Conservation (phyloP, 2,888 invertebrate species). For the Nebria salina region DNA sequence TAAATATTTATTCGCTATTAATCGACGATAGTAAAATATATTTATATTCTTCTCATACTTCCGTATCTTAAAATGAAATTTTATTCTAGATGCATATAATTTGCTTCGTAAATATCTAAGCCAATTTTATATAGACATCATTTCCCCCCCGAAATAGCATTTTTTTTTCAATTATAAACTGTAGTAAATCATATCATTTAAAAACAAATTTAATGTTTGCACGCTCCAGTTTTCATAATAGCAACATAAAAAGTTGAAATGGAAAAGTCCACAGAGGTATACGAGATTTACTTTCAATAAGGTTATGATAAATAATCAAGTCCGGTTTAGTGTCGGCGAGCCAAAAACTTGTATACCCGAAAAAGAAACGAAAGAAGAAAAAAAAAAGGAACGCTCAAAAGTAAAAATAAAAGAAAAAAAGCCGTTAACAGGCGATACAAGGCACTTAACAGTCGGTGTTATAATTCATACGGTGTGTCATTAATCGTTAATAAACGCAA, state of each 20-base stretch:
- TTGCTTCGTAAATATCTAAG: too few species aligned
- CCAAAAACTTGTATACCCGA: constrained; percentile 5
- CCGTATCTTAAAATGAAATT: background rate
- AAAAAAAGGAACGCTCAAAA: background rate
- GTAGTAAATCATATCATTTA: too few species aligned
- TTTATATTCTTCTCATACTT: background rate
- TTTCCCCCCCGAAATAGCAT: too few species aligned
- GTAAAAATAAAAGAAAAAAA: constrained; percentile 20
- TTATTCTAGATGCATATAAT: background rate
- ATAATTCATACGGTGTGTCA: constrained; percentile 39
- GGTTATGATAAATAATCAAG: constrained; percentile 4
- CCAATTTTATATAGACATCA: too few species aligned
- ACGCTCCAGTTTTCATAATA: background rate
- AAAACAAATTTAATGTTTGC: background rate
- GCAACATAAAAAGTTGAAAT: too few species aligned
- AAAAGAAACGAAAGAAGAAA: background rate
- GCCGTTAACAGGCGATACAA: constrained; percentile 35
- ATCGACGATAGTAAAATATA: background rate
- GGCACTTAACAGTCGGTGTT: constrained; percentile 34
- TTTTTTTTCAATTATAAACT: too few species aligned
- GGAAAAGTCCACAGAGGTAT: background rate
- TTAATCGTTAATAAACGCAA: constrained; percentile 44
- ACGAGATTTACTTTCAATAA: constrained; percentile 22
- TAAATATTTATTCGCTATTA: background rate
- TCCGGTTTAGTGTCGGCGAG: constrained; percentile 7